These are phyloP conservation scores for Eumacrocentrus americanus DNA, from an alignment of 2,888 invertebrate genomes.

Conservation along the genomic window DNA sequence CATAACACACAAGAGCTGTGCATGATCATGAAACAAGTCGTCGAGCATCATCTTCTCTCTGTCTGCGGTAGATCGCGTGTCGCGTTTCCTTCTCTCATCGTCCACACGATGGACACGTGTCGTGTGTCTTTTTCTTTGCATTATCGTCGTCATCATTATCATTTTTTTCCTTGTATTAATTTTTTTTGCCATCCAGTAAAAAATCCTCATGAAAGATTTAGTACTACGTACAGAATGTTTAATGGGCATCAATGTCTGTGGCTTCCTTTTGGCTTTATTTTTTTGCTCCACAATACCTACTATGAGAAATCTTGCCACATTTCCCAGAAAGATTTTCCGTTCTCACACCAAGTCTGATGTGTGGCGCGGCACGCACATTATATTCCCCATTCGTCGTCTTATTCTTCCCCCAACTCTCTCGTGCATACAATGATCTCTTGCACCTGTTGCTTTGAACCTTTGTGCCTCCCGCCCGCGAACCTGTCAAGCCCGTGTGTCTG, in stretches of 20 bases:
- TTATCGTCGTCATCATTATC: too few relatives aligned
- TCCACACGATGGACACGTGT: slow-evolving; percentile 1
- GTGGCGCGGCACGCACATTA: neutral
- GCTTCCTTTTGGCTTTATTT: too few relatives aligned
- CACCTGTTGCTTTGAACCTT: slow-evolving; percentile 37
- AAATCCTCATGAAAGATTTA: too few relatives aligned
- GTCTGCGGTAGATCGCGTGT: slow-evolving; percentile 36
- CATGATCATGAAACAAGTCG: slow-evolving; percentile 14
- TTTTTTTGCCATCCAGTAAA: too few relatives aligned
- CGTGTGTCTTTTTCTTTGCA: neutral
- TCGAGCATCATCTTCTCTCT: slow-evolving; percentile 10
- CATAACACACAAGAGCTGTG: neutral
- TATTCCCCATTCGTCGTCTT: neutral
- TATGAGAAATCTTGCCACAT: too few relatives aligned
- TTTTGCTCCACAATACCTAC: too few relatives aligned
- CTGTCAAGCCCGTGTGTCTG: slow-evolving; percentile 4
- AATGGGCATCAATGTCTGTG: too few relatives aligned
- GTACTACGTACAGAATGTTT: too few relatives aligned
- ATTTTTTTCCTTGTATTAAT: too few relatives aligned
- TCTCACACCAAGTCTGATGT: too few relatives aligned
- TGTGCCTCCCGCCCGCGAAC: neutral
- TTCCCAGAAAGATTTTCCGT: too few relatives aligned
- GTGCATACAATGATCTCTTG: slow-evolving; percentile 12
- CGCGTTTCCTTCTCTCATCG: slow-evolving; percentile 34
- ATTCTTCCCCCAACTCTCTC: neutral